Evolutionary conservation across 2,888 invertebrate genomes (phyloP).

Genomic region (Anthophora plumipes): DNA sequence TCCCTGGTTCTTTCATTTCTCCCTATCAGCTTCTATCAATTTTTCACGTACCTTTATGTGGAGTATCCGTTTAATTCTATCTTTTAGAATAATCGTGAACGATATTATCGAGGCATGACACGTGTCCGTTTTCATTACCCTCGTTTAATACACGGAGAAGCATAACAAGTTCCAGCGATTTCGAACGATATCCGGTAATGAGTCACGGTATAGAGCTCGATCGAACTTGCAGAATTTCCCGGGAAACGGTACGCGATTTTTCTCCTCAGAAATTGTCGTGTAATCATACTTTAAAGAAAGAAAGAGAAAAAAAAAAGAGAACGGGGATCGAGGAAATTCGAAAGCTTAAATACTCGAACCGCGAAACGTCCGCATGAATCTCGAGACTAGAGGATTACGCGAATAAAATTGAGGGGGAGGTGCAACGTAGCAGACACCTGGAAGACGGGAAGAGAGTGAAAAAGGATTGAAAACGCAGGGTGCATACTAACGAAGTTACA

Average conservation of each 20-base stretch:
- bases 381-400: conserved; percentile 19
- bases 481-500: conserved; percentile 42
- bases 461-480: conserved; percentile 1
- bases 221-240: neutral
- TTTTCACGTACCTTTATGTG: too few relatives aligned
- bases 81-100: neutral
- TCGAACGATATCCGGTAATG: neutral
- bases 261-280: neutral
- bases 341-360: conserved; percentile 5
- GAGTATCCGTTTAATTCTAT: neutral
- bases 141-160: neutral
- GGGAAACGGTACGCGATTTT: neutral
- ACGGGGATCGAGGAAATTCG: neutral
- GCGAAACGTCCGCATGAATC: conserved; percentile 55
- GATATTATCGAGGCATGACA: conserved; percentile 10
- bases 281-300: neutral
- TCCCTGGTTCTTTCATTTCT: too few relatives aligned
- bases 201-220: neutral
- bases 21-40: too few relatives aligned
- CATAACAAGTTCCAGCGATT: conserved; percentile 5
- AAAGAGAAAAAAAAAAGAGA: too few relatives aligned
- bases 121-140: neutral
- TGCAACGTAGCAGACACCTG: neutral
- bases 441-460: conserved; percentile 3
- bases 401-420: conserved; percentile 6